Evolutionary conservation across 2,888 invertebrate species (phyloP).

Genomic region (Lasioglossum calceatum): DNA sequence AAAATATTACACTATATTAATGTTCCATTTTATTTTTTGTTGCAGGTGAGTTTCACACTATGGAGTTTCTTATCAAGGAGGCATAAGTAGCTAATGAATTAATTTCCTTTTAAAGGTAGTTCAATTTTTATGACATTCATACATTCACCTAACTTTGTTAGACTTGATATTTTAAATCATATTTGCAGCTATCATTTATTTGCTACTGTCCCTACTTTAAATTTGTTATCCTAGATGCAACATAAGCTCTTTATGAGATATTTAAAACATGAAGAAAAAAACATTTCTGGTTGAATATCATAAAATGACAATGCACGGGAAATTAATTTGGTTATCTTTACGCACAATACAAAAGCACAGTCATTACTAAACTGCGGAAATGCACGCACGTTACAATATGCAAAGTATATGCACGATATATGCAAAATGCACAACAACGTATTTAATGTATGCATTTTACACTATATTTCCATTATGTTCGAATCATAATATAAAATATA

Average conservation of each 20-base stretch:
- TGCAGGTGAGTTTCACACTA: slow-evolving; percentile 11
- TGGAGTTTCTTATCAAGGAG: neutral
- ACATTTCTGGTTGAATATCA: neutral
- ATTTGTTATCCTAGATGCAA: neutral
- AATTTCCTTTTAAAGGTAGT: neutral
- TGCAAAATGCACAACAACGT: neutral
- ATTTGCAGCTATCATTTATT: neutral
- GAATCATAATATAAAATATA: neutral
- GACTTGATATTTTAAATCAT: neutral
- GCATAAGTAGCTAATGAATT: neutral
- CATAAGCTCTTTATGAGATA: neutral
- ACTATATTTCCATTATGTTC: neutral
- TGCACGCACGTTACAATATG: neutral
- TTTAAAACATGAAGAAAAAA: neutral
- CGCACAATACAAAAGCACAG: neutral
- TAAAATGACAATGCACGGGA: neutral
- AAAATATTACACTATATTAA: neutral
- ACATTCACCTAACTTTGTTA: neutral
- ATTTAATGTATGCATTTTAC: neutral
- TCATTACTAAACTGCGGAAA: neutral
- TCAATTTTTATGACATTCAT: neutral
- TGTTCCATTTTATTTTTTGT: neutral
- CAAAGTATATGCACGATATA: neutral
- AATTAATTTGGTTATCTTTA: neutral
- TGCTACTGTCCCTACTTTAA: neutral